Conservation (phyloP, 2,797 vertebrate species). For the Sebastes iracundus region DNA sequence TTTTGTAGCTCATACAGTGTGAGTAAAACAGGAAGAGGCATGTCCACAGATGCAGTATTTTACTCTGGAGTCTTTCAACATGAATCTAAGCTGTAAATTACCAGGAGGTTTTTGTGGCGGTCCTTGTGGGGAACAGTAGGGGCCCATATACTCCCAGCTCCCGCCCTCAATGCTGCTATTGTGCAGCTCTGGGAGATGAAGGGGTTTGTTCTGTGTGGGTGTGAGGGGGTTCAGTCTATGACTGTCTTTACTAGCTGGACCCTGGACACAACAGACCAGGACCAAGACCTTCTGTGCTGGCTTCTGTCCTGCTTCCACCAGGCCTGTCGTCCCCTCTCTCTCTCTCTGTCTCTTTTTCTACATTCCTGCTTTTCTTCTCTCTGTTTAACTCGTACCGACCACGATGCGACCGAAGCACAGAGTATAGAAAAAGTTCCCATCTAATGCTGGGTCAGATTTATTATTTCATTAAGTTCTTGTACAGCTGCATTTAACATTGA, state of each 20-base stretch:
- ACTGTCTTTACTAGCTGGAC: slow-evolving; percentile 50
- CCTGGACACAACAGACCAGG: slow-evolving; percentile 38
- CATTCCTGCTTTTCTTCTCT: not conserved
- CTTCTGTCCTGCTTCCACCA: slow-evolving; percentile 11
- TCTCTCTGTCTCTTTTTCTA: not conserved
- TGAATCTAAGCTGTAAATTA: slow-evolving; percentile 47
- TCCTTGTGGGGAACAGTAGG: slow-evolving; percentile 56
- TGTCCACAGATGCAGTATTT: slow-evolving; percentile 20
- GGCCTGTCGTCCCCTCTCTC: not conserved
- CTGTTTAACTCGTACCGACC: not conserved
- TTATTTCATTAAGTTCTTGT: not conserved
- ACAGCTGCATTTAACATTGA: no score
- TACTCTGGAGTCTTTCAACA: slow-evolving; percentile 26
- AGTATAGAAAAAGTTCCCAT: not conserved
- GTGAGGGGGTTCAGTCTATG: slow-evolving; percentile 37
- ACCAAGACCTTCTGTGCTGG: slow-evolving; percentile 29
- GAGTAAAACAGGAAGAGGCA: slow-evolving; percentile 1
- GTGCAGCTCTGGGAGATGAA: slow-evolving; percentile 61
- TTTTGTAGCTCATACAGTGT: not conserved
- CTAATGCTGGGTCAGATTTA: not conserved
- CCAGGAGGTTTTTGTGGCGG: slow-evolving; percentile 46
- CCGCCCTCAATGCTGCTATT: slow-evolving; percentile 76
- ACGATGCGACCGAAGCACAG: not conserved
- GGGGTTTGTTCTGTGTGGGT: slow-evolving; percentile 29
- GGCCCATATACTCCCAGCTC: slow-evolving; percentile 47